Conservation (phyloP, 1,140 invertebrate species). For the Chlorops oryzae region DNA sequence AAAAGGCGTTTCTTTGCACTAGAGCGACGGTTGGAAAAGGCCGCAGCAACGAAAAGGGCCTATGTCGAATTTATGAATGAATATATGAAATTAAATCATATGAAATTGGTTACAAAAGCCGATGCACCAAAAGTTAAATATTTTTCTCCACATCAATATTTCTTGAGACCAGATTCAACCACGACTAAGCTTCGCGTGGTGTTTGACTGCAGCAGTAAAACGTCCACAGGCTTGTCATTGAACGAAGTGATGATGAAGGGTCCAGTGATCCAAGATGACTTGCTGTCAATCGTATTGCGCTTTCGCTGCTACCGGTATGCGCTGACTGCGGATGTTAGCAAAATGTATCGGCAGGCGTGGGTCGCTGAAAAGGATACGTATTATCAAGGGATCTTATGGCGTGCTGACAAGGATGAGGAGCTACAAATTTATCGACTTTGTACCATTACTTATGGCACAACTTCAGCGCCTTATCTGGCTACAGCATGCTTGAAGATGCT, state of each 20-base stretch:
- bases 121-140: constrained; percentile 29
- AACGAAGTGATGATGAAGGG: constrained; percentile 17
- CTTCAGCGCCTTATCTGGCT: no score
- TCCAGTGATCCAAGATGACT: constrained; percentile 14
- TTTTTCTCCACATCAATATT: constrained; percentile 15
- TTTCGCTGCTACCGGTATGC: constrained; percentile 32
- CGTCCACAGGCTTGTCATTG: constrained; percentile 17
- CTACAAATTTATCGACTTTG: no score
- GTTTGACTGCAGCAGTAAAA: constrained; percentile 10
- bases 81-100: constrained; percentile 36
- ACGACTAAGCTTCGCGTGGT: constrained; percentile 18
- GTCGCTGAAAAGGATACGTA: no score
- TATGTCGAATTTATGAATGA: constrained; percentile 32
- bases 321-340: constrained; percentile 26
- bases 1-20: constrained; percentile 30
- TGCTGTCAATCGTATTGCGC: constrained; percentile 39
- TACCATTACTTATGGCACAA: no score
- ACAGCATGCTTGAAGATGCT: no score
- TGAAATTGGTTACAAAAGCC: no score
- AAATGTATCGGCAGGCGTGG: no score
- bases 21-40: constrained; percentile 27
- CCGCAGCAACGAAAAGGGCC: constrained; percentile 16
- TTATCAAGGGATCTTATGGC: no score
- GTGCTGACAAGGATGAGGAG: no score
- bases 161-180: constrained; percentile 6